Percentiles rank a stretch among this genome's conserved stretches.
phyloP scores from a whole-genome alignment of 2,797 vertebrate genomes.

The Neosilurus hyrtlii region DNA sequence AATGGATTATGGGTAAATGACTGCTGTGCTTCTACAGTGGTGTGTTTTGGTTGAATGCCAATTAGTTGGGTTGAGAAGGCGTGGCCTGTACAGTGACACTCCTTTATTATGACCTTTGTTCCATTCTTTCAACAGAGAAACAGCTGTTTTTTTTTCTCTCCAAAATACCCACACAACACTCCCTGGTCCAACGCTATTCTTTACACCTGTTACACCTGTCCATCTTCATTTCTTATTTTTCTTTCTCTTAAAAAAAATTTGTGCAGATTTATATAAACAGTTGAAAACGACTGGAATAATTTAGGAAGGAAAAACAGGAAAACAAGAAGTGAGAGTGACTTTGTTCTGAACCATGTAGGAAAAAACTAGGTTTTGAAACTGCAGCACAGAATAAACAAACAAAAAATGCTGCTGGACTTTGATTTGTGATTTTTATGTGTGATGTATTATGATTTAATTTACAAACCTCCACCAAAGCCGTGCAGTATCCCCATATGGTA shows the following conservation, averaged over 20 bases:
- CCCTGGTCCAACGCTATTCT: background rate
- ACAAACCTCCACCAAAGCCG: too few species aligned
- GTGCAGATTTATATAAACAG: background rate
- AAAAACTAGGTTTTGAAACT: background rate
- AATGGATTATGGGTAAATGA: background rate
- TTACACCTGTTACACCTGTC: background rate
- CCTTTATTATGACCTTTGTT: background rate
- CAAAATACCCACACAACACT: background rate
- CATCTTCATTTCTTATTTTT: background rate
- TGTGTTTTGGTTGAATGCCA: background rate
- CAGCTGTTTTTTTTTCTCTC: background rate
- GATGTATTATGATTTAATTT: too few species aligned
- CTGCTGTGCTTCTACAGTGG: background rate
- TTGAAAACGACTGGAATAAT: background rate
- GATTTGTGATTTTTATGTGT: too few species aligned
- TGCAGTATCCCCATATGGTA: too few species aligned
- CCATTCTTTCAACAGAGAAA: background rate
- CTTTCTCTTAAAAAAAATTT: background rate
- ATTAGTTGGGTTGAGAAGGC: background rate
- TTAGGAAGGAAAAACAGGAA: background rate
- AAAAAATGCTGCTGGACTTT: background rate
- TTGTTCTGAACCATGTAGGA: background rate
- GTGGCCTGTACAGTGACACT: background rate
- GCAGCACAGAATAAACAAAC: background rate
- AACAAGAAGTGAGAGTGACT: background rate